Evolutionary conservation across 1,140 invertebrate species (phyloP).

Genomic region (Bicyclus anynana): DNA sequence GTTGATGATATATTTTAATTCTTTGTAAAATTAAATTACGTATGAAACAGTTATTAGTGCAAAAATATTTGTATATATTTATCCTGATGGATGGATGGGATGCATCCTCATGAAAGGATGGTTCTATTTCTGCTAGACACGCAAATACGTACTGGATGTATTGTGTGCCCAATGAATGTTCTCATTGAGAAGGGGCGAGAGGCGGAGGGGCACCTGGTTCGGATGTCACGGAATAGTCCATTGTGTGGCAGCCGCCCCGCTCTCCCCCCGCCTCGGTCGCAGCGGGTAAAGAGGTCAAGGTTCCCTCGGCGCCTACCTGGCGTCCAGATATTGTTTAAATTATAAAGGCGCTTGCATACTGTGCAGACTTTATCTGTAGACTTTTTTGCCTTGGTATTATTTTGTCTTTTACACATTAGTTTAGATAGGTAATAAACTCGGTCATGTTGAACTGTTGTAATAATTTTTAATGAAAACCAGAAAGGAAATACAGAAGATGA

Average conservation of each 20-base stretch:
- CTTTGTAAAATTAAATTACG: too few species aligned
- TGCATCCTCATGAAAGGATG: too few species aligned
- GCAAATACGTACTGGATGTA: background rate
- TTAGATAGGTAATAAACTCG: too few species aligned
- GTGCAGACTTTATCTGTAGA: background rate
- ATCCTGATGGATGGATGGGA: too few species aligned
- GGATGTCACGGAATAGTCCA: conserved; percentile 54
- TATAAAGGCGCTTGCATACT: conserved; percentile 4
- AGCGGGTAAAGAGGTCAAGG: conserved; percentile 63
- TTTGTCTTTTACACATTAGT: too few species aligned
- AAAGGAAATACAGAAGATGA: too few species aligned
- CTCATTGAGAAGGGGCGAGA: conserved; percentile 1
- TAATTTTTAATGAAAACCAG: too few species aligned
- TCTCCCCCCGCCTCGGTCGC: conserved; percentile 19
- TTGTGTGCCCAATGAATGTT: background rate
- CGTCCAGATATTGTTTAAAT: conserved; percentile 35
- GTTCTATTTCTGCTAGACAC: too few species aligned
- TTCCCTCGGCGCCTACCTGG: conserved; percentile 55
- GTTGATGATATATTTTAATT: too few species aligned
- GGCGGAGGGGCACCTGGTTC: conserved; percentile 28
- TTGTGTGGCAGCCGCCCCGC: conserved; percentile 34
- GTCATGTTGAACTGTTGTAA: too few species aligned
- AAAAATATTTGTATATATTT: too few species aligned
- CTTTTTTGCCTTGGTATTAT: background rate
- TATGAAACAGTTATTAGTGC: too few species aligned